Percentiles rank a stretch among this genome's conserved stretches.
Evolutionary conservation across 2,113 vertebrate genomes (phyloP).

Genomic region (Bufo bufo): DNA sequence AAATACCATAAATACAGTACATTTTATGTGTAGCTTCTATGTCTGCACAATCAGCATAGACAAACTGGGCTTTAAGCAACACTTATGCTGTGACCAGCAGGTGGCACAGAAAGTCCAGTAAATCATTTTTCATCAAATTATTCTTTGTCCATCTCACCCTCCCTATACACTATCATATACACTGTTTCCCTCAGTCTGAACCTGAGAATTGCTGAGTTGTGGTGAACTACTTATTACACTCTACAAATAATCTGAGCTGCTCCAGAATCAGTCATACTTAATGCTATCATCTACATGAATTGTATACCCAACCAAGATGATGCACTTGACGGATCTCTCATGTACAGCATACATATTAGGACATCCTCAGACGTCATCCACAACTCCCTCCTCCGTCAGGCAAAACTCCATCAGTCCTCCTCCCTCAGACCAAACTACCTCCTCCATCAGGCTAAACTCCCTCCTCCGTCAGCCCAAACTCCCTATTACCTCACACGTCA

Average conservation of each 20-base stretch:
- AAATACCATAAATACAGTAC: too few relatives aligned
- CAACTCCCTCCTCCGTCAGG: too few relatives aligned
- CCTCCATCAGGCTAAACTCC: too few relatives aligned
- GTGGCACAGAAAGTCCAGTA: conserved; percentile 15
- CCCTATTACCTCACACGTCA: too few relatives aligned
- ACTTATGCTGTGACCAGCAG: conserved; percentile 21
- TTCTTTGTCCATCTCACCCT: not conserved
- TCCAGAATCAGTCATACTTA: not conserved
- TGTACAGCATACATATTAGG: not conserved
- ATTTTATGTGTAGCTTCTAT: not conserved
- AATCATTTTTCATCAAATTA: not conserved
- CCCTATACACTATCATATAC: not conserved
- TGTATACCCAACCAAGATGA: not conserved
- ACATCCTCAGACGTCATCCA: too few relatives aligned
- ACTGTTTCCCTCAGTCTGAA: not conserved
- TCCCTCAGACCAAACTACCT: too few relatives aligned
- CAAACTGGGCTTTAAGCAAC: not conserved
- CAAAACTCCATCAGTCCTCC: too few relatives aligned
- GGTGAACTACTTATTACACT: not conserved
- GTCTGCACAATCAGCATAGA: not conserved
- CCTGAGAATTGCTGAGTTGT: not conserved
- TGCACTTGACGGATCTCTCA: not conserved
- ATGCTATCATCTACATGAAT: not conserved
- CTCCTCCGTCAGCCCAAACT: too few relatives aligned
- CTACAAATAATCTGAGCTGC: conserved; percentile 11